phyloP scores from a whole-genome alignment of 2,888 invertebrate genomes.

The Cryptocephalus moraei region DNA sequence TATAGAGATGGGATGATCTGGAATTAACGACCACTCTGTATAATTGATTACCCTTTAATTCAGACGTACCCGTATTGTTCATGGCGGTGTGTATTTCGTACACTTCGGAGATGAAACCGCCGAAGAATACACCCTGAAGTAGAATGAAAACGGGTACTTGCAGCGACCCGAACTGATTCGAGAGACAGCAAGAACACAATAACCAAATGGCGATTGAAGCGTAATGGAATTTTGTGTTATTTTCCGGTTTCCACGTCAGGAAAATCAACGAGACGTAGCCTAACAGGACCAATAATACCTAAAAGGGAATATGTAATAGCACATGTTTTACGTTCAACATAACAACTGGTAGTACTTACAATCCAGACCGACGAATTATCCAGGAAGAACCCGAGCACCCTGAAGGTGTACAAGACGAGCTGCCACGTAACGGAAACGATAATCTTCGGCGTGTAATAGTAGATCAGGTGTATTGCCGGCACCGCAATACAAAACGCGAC shows the following conservation, averaged over 20 bases:
- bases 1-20: conserved; percentile 23
- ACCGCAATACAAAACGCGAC: conserved; percentile 35
- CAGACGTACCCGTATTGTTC: conserved; percentile 36
- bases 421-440: conserved; percentile 51
- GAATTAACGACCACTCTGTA: conserved; percentile 1
- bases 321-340: background rate
- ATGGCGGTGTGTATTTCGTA: conserved; percentile 45
- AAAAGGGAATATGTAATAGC: conserved; percentile 24
- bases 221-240: conserved; percentile 54
- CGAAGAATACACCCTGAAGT: conserved; percentile 53
- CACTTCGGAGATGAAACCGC: conserved; percentile 58
- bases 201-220: conserved; percentile 68
- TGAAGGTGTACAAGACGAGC: conserved; percentile 14
- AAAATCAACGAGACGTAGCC: conserved; percentile 63
- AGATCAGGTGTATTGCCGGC: conserved; percentile 50
- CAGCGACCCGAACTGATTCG: conserved; percentile 64
- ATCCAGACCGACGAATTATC: conserved; percentile 29
- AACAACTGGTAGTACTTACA: conserved; percentile 28
- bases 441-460: conserved; percentile 61
- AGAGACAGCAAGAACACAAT: conserved; percentile 61
- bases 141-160: conserved; percentile 65
- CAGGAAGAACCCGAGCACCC: conserved; percentile 30
- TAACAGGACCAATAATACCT: conserved; percentile 57
- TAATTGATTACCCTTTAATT: background rate
- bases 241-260: conserved; percentile 65